These are phyloP conservation scores for Hypena proboscidalis DNA, from an alignment of 2,888 invertebrate genomes.

Conservation along the genomic window DNA sequence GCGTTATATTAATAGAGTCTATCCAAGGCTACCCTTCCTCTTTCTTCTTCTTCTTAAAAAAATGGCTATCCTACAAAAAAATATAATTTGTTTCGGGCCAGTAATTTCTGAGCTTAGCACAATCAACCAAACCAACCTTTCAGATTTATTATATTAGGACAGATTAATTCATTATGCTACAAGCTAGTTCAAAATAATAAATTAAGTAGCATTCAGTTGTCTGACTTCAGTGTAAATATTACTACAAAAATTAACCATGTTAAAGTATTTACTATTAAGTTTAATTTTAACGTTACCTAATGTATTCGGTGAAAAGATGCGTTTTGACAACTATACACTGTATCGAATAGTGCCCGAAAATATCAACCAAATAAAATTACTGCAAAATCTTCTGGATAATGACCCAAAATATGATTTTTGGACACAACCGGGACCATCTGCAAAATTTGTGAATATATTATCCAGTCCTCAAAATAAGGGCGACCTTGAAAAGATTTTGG, in stretches of 20 bases:
- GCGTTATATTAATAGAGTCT: too few species aligned
- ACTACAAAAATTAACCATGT: conserved; percentile 24
- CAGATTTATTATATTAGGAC: too few species aligned
- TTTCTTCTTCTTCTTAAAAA: too few species aligned
- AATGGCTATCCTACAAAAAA: too few species aligned
- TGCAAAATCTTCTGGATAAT: conserved; percentile 69
- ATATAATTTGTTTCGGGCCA: too few species aligned
- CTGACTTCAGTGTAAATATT: neutral
- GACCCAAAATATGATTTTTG: conserved; percentile 68
- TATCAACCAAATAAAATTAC: conserved; percentile 67
- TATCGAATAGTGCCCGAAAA: conserved; percentile 79
- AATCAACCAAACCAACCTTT: too few species aligned
- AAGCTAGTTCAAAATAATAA: too few species aligned
- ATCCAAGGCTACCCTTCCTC: too few species aligned
- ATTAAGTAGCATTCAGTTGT: too few species aligned
- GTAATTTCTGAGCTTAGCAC: too few species aligned
- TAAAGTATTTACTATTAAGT: conserved; percentile 20
- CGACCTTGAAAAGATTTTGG: conserved; percentile 56
- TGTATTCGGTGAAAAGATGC: conserved; percentile 46
- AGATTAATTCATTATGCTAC: too few species aligned
- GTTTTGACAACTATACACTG: conserved; percentile 68
- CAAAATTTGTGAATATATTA: conserved; percentile 62
- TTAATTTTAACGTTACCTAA: conserved; percentile 21
- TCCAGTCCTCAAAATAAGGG: conserved; percentile 60
- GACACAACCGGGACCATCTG: conserved; percentile 56